Evolutionary conservation across 2,113 vertebrate genomes (phyloP), one percentile per base, ranked within the genome.

Genomic region (Indicator indicator): DNA sequence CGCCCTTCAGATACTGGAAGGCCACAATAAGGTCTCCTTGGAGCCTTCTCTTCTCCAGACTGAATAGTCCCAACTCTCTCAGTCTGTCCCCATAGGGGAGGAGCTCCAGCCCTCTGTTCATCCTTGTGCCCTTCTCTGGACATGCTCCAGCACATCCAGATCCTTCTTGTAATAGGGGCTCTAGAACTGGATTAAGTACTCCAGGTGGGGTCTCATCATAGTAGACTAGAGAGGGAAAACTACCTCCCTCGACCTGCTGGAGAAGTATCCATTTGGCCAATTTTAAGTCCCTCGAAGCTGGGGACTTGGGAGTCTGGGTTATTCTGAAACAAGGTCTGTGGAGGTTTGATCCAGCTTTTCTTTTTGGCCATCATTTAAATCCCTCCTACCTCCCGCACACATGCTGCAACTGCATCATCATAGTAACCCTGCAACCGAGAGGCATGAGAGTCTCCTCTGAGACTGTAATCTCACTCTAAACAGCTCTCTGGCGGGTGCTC

Each of bases 391-490:
- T 92, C 94, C 88, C 1, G 1, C 72, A 60, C 79, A 42, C 58
- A 62, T 91, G 82, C 94, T 93, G 90, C 90, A 91, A 93, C 94
- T 84, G 91, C 82, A 97, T 89, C 42, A 36, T 89, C 7, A 5
- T 81, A 83, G 89, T 97, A 97, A 97, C 97, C 91, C 91, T 13
- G 46, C 95, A 97, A 95, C 94, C 80, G n/a, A 93, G 92, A 97
- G 90, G 96, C 94, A 97, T 27, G 86, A 96, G 95, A 96, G 80
- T 83, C 88, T 97, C 97, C 95, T 96, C 83, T 28, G 93, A 97
- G 97, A 93, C 96, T 96, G 80, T 95, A 95, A 97, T 97, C 97
- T 97, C 69, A 5, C 94, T 96, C 91, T 93, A 69, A 97, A 96
- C 89, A 94, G 92, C 95, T 97, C 95, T 97, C 95, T 21, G 38